Evolutionary conservation across 2,888 invertebrate genomes (phyloP).

Genomic region (Stenodema calcarata): DNA sequence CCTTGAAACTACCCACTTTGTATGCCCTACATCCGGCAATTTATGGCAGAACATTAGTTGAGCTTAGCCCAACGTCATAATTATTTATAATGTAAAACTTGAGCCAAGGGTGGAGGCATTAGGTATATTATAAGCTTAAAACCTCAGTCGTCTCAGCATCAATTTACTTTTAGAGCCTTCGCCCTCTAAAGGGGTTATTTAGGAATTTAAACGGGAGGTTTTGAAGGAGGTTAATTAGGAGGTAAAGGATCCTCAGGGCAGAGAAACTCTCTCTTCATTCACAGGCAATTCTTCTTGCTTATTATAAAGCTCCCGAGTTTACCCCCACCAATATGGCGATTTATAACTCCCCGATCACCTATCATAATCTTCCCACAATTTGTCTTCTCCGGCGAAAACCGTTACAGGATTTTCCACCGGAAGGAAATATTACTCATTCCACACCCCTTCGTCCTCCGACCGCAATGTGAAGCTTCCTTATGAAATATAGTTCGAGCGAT

Average conservation of each 20-base stretch:
- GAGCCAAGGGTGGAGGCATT: background rate
- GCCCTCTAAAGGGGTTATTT: background rate
- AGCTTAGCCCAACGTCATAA: background rate
- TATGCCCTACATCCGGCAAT: background rate
- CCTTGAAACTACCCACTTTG: background rate
- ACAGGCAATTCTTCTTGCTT: background rate
- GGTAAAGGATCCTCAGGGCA: background rate
- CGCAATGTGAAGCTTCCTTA: background rate
- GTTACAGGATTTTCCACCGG: conserved; percentile 7
- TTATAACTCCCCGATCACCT: conserved; percentile 23
- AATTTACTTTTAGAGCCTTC: background rate
- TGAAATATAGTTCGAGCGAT: background rate
- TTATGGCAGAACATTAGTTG: background rate
- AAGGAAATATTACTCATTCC: conserved; percentile 19
- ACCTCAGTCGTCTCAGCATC: background rate
- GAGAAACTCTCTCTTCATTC: background rate
- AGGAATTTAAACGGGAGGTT: background rate
- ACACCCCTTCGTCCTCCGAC: background rate
- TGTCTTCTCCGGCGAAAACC: background rate
- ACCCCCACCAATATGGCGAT: background rate
- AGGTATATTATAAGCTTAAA: background rate
- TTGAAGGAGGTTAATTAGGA: background rate
- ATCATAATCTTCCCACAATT: conserved; percentile 28
- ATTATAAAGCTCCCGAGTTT: background rate
- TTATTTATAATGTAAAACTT: background rate